A percentile compares a stretch with the other conserved stretches of the same genome.
Conservation (phyloP, 2,113 vertebrate species). For the Baryphthengus martii region DNA sequence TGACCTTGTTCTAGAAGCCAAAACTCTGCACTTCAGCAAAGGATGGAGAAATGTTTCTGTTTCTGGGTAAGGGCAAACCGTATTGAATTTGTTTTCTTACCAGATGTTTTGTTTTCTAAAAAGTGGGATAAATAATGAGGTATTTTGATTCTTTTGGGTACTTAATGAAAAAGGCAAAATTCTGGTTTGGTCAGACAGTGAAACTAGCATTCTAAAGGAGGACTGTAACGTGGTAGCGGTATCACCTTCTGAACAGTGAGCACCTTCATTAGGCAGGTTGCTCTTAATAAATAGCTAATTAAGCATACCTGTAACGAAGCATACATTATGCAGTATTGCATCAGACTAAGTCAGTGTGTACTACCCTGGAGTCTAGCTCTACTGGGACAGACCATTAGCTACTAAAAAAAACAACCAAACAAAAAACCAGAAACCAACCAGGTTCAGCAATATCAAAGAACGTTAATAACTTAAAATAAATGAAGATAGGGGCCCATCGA, state of each 20-base stretch:
- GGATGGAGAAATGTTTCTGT: neutral
- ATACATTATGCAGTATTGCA: neutral
- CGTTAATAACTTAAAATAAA: neutral
- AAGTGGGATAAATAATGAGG: neutral
- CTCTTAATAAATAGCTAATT: conserved; percentile 27
- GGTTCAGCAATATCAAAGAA: neutral
- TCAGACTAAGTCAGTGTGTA: neutral
- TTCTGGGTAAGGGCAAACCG: neutral
- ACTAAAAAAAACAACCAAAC: neutral
- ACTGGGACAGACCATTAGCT: neutral
- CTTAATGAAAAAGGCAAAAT: neutral
- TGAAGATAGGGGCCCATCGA: neutral
- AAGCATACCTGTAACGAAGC: neutral
- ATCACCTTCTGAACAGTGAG: conserved; percentile 5
- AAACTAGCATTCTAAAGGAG: neutral
- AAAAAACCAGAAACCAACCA: neutral
- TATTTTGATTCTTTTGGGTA: neutral
- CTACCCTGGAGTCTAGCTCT: neutral
- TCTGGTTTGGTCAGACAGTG: neutral
- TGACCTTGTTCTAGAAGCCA: neutral
- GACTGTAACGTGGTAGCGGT: neutral
- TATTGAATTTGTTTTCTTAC: neutral
- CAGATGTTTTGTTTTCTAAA: neutral
- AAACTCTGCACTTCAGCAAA: neutral
- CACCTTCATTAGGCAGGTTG: neutral